Evolutionary conservation across 2,888 invertebrate genomes (phyloP), one percentile per base, ranked within the genome.

Genomic region (Lithophane leautieri): DNA sequence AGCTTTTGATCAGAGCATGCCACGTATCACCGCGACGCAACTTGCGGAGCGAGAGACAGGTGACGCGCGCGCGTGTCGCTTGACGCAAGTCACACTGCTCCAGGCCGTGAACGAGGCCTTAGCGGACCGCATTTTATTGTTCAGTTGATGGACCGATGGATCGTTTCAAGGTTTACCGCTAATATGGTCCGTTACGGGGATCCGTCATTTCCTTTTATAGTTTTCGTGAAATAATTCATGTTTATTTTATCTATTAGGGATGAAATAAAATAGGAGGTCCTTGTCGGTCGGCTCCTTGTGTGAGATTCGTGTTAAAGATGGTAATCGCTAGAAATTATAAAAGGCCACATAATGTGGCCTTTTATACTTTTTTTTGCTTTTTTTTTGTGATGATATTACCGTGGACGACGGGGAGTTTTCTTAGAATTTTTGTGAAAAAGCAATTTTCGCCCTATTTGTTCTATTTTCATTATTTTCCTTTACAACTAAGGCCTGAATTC

Each of bases 111-210:
- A 52, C 11, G 1, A 0, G 11, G 67, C 22, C 67, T 85, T 86
- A 82, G 79, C 75, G 79, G 61, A 78, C 72, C 66, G 22, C 70
- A 78, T 84, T 78, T 87, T 86, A 87, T 82, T 83, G 83, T 76
- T 52, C 54, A 40, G 56, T 78, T 85, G 82, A 88, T 81, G 81
- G 80, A 79, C 69, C 72, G 62, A 76, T 76, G 84, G 77, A 74
- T 77, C 73, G 56, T 70, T 60, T 63, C 56, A 52, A 70, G 71
- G 72, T 70, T 76, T 68, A 60, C 78, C 69, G 71, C 77, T 84
- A 84, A 78, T 82, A 72, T 60, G 58, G 47, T 42, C 67, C 68
- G 66, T 79, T 79, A 77, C 62, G n/a, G 61, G 34, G 28, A 76
- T 65, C 70, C 61, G 12, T 70, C 65, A 76, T 80, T 76, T 80